Conservation (phyloP, 2,888 invertebrate genomes). For the Drosophila diplacantha region DNA sequence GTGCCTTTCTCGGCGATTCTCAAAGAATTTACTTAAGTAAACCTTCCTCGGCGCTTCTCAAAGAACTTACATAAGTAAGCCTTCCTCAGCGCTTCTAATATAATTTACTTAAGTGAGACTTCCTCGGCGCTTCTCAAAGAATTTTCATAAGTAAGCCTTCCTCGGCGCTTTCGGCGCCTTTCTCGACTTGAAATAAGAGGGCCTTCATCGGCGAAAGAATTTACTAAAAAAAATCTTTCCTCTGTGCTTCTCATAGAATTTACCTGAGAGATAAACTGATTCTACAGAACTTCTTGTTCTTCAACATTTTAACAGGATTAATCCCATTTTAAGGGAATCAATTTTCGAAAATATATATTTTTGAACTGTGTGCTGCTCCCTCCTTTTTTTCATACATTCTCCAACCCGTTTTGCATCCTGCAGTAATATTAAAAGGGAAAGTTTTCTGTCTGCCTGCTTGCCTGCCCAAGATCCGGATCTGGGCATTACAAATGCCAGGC, state of each 20-base stretch:
- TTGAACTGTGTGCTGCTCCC: conserved; percentile 18
- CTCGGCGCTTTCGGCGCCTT: too few species aligned
- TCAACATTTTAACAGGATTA: not conserved
- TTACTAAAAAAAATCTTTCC: not conserved
- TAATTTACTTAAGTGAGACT: not conserved
- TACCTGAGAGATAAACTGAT: not conserved
- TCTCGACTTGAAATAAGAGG: too few species aligned
- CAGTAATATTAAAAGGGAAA: conserved; percentile 40
- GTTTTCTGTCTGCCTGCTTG: conserved; percentile 28
- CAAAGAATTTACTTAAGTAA: not conserved
- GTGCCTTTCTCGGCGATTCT: not conserved
- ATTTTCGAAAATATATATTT: not conserved
- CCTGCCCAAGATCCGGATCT: conserved; percentile 44
- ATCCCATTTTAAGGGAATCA: too few species aligned
- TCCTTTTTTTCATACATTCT: conserved; percentile 14
- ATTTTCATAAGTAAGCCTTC: not conserved
- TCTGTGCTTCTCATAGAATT: rapidly evolving
- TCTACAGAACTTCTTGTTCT: too few species aligned
- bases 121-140: not conserved
- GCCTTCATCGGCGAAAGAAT: not conserved
- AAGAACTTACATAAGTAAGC: not conserved
- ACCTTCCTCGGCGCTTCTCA: not conserved
- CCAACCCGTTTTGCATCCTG: conserved; percentile 43
- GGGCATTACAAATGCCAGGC: conserved; percentile 62
- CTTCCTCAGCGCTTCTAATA: not conserved